phyloP scores from a whole-genome alignment of 1,140 invertebrate genomes.

The Drosophila bifasciata region DNA sequence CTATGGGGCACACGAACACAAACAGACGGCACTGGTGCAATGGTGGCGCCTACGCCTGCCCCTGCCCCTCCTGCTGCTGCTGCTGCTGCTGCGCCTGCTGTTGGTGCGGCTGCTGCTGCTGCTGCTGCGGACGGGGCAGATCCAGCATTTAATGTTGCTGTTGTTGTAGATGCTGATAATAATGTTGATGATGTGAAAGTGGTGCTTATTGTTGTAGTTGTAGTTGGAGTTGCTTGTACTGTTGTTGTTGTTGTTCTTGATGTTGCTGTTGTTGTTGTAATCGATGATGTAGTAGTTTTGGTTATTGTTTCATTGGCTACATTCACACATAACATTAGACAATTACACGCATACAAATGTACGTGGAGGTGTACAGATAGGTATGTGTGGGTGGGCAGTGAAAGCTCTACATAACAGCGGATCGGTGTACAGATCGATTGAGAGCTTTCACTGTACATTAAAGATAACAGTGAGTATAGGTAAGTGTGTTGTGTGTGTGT shows the following conservation, averaged over 20 bases:
- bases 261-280: conserved; percentile 63
- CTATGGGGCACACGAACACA: conserved; percentile 84
- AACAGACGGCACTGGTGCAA: conserved; percentile 83
- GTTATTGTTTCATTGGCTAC: conserved; percentile 62
- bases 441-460: not conserved
- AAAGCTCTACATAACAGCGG: too few relatives aligned
- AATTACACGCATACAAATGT: conserved; percentile 16
- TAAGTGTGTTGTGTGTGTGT: conserved; percentile 14
- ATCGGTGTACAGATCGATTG: too few relatives aligned
- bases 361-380: conserved; percentile 12
- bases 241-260: conserved; percentile 55
- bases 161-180: conserved; percentile 78
- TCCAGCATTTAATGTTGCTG: conserved; percentile 60
- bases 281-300: conserved; percentile 44
- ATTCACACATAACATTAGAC: conserved; percentile 51
- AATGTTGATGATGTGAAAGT: conserved; percentile 77
- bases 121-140: conserved; percentile 5
- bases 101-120: conserved; percentile 35
- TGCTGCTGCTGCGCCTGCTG: conserved; percentile 49
- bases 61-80: conserved; percentile 58
- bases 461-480: too few relatives aligned
- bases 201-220: conserved; percentile 70
- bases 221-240: conserved; percentile 61
- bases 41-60: conserved; percentile 29
- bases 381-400: conserved; percentile 4